Conservation (phyloP, 2,113 vertebrate genomes). For the Daboia siamensis region DNA sequence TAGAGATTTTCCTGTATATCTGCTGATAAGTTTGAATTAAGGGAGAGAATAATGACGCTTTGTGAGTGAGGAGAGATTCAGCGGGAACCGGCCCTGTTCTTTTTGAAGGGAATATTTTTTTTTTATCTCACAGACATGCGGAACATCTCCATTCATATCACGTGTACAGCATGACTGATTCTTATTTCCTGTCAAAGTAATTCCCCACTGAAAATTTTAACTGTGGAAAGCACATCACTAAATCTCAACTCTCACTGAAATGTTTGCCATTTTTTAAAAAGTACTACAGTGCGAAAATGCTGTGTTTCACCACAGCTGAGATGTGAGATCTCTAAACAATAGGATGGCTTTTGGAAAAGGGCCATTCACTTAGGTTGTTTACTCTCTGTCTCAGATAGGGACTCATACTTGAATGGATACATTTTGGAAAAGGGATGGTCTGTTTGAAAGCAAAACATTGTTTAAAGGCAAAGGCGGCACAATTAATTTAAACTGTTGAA, state of each 20-base stretch:
- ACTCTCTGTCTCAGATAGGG: not conserved
- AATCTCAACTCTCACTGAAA: constrained; percentile 10
- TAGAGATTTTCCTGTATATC: not conserved
- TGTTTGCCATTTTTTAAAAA: not conserved
- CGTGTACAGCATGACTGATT: not conserved
- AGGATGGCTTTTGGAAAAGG: not conserved
- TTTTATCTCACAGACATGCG: not conserved
- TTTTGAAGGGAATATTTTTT: not conserved
- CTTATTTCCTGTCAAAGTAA: not conserved
- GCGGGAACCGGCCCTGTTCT: not conserved
- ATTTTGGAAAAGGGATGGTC: not conserved
- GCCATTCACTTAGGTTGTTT: not conserved
- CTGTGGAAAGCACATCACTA: not conserved
- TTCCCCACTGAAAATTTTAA: not conserved
- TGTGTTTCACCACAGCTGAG: not conserved
- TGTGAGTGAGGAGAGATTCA: not conserved
- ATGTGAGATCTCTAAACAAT: not conserved
- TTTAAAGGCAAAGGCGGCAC: not conserved
- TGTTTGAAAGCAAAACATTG: not conserved
- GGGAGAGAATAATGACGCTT: not conserved
- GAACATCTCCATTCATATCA: not conserved
- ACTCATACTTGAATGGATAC: not conserved
- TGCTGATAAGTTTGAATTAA: not conserved
- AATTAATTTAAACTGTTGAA: not conserved
- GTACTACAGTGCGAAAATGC: not conserved